Conservation (phyloP, 2,888 invertebrate species). For the Proisotoma minuta region DNA sequence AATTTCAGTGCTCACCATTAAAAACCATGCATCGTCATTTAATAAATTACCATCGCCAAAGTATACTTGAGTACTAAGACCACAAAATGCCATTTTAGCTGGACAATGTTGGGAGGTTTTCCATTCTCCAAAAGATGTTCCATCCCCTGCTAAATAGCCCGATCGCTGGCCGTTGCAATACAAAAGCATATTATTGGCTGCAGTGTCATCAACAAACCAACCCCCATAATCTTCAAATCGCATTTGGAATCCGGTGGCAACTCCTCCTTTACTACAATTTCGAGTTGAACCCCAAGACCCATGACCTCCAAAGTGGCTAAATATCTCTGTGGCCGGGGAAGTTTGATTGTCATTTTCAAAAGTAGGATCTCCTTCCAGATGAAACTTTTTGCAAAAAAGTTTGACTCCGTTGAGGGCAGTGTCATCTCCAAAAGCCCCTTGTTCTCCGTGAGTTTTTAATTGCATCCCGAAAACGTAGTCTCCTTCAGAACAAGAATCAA, state of each 20-base stretch:
- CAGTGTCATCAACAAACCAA: conserved; percentile 37
- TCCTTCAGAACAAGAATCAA: conserved; percentile 32
- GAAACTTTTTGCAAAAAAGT: conserved; percentile 30
- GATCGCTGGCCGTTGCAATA: conserved; percentile 23
- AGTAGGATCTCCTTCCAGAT: not conserved
- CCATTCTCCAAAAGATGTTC: conserved; percentile 36
- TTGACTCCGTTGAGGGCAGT: conserved; percentile 39
- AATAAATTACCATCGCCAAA: conserved; percentile 2
- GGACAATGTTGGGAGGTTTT: conserved; percentile 29
- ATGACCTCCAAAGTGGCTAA: conserved; percentile 20
- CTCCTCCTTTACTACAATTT: conserved; percentile 25
- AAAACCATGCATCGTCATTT: too few species aligned
- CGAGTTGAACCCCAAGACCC: conserved; percentile 28
- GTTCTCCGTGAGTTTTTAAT: conserved; percentile 28
- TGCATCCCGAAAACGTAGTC: conserved; percentile 38
- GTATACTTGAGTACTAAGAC: conserved; percentile 38
- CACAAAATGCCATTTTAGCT: conserved; percentile 34
- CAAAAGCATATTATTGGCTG: conserved; percentile 32
- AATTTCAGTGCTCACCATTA: not conserved
- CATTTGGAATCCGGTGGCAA: conserved; percentile 41
- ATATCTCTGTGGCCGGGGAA: not conserved
- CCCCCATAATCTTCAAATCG: conserved; percentile 32
- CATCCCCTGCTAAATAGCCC: conserved; percentile 32
- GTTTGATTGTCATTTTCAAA: not conserved
- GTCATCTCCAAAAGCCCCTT: conserved; percentile 36